Base-by-base conservation (phyloP, 1,140 invertebrate species). In the Brachionus asplanchnoidis region DNA sequence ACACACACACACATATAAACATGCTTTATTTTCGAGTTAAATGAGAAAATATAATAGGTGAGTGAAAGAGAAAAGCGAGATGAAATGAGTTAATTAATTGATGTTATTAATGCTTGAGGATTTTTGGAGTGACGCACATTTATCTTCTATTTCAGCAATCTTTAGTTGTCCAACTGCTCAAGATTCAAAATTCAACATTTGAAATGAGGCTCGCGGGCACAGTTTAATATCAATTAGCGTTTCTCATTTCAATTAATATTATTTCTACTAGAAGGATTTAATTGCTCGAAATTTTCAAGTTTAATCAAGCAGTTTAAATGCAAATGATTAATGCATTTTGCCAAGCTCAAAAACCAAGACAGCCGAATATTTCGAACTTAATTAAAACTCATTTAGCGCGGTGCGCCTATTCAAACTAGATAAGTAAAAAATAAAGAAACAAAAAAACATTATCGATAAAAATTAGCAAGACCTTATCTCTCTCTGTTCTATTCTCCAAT, bases 341-440 rank as follows among this genome's bases (percentile, higher is more conserved):
- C 26, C 26, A 68, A 68, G 66, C 66, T 60, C 53, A 60, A 68
- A 65, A 68, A 68, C 32, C 66, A 68, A 68, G 28, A 68, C 66
- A 68, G 53, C 53, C 53, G 53, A 60, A 60, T 60, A 20, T 23
- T 60, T 60, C 17, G n/a, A 26, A 68, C 66, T 68, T 68, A 68
- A 68, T 68, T 68, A 68, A 68, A 68, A 68, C 66, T 68, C 66
- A 68, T 68, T 68, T 68, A 68, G 66, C 65, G 65, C 66, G 66
- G 66, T 68, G 28, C 12, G 32, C 26, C 53, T 26, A 60, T 60
- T 60, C n/a, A 60, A 60, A 60, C 53, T 60, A 68, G 26, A 68
- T 32, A 68, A 36, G 32, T 2, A 36, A 36, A 66, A 8, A 23
- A 66, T 7, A 66, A 65, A 12, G 7, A 60, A 17, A 60, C 0